Conservation (phyloP, 1,140 invertebrate genomes). For the Goniozus legneri region DNA sequence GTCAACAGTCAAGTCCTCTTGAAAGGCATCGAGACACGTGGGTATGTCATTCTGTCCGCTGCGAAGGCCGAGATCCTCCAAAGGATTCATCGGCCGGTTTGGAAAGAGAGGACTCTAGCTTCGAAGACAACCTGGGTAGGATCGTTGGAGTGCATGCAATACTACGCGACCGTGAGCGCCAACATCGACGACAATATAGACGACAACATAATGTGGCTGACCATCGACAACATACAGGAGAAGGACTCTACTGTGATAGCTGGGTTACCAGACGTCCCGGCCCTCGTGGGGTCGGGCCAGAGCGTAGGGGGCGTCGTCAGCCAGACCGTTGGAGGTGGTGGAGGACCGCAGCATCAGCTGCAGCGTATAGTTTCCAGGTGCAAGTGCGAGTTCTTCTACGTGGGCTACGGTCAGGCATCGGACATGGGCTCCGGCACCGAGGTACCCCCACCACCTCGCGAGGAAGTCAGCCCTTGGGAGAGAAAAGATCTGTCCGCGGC, state of each 20-base stretch:
- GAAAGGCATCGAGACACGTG: constrained; percentile 92
- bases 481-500: constrained; percentile 76
- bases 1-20: constrained; percentile 95
- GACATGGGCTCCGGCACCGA: constrained; percentile 65
- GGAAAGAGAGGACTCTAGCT: constrained; percentile 83
- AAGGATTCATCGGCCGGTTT: constrained; percentile 85
- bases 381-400: constrained; percentile 97
- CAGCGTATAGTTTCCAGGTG: constrained; percentile 96
- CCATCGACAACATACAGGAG: constrained; percentile 87
- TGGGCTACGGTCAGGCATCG: constrained; percentile 84
- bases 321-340: constrained; percentile 83
- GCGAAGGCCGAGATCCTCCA: constrained; percentile 93
- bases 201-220: constrained; percentile 95
- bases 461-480: constrained; percentile 72
- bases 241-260: constrained; percentile 74
- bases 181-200: constrained; percentile 73
- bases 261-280: constrained; percentile 77
- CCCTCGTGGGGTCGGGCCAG: constrained; percentile 89
- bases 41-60: constrained; percentile 94
- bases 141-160: constrained; percentile 95
- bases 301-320: constrained; percentile 95
- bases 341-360: constrained; percentile 63
- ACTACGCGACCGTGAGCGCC: constrained; percentile 91
- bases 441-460: constrained; percentile 64
- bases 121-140: constrained; percentile 95